Conservation (phyloP, 2,888 invertebrate genomes). For the Drosophila demipolita region DNA sequence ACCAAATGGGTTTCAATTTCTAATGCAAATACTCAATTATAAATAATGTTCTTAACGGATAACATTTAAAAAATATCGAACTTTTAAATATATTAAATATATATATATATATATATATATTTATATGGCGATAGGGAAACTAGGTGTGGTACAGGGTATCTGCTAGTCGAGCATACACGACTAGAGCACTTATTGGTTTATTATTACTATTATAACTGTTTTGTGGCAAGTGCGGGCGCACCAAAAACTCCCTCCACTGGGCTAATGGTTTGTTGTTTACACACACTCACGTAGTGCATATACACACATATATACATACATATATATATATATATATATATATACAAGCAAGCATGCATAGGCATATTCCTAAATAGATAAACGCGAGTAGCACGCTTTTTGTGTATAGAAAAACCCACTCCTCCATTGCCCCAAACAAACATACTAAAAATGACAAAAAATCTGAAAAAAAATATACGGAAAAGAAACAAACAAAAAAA, state of each 20-base stretch:
- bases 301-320: slow-evolving; percentile 30
- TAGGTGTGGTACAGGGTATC: slow-evolving; percentile 39
- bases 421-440: slow-evolving; percentile 11
- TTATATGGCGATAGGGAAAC: background rate
- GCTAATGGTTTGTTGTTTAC: slow-evolving; percentile 58
- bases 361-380: slow-evolving; percentile 35
- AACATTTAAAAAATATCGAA: background rate
- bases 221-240: slow-evolving; percentile 69
- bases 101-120: background rate
- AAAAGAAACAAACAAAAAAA: slow-evolving; percentile 9
- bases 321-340: slow-evolving; percentile 40
- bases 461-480: background rate
- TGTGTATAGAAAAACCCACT: slow-evolving; percentile 63
- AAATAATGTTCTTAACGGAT: background rate
- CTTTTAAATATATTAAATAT: background rate
- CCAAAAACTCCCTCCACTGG: slow-evolving; percentile 71
- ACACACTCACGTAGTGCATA: slow-evolving; percentile 29
- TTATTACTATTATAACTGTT: slow-evolving; percentile 10
- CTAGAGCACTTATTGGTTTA: slow-evolving; percentile 20
- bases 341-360: slow-evolving; percentile 28
- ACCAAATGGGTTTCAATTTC: slow-evolving; percentile 5
- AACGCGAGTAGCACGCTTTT: slow-evolving; percentile 74
- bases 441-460: slow-evolving; percentile 9
- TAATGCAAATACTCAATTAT: slow-evolving; percentile 4
- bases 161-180: slow-evolving; percentile 26